Percentiles rank a stretch among this genome's conserved stretches.
These are phyloP conservation scores for Thalassarche chlororhynchos DNA, from an alignment of 2,113 vertebrate species.

Conservation along the genomic window DNA sequence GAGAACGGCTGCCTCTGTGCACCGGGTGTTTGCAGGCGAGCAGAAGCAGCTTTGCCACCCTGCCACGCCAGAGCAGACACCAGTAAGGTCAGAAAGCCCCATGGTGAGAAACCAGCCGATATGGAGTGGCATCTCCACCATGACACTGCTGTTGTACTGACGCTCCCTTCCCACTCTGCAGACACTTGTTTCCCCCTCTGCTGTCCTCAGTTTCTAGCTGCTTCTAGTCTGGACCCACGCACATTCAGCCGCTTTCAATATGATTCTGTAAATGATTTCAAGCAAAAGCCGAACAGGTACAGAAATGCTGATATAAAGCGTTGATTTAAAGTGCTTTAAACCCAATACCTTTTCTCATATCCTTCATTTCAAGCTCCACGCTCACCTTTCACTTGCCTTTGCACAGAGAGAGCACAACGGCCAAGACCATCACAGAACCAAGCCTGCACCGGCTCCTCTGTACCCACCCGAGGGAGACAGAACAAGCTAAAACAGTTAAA, in stretches of 20 bases:
- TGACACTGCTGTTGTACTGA: background rate
- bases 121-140: background rate
- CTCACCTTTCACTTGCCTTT: background rate
- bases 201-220: background rate
- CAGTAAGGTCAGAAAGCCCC: background rate
- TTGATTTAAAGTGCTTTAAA: background rate
- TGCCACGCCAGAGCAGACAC: background rate
- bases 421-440: background rate
- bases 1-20: background rate
- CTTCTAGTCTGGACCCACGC: background rate
- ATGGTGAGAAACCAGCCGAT: background rate
- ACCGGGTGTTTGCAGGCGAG: accelerated
- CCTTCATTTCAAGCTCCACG: accelerated
- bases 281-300: background rate
- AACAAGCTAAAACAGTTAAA: background rate
- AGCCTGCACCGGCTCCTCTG: background rate
- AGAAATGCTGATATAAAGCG: background rate
- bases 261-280: background rate
- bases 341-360: background rate
- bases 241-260: accelerated
- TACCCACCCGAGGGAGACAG: background rate
- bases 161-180: background rate
- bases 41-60: background rate
- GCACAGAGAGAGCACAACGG: background rate
- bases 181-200: background rate